Percentiles rank a stretch among this genome's conserved stretches.
Conservation (phyloP, 2,797 vertebrate species). For the Rhinoraja longicauda region DNA sequence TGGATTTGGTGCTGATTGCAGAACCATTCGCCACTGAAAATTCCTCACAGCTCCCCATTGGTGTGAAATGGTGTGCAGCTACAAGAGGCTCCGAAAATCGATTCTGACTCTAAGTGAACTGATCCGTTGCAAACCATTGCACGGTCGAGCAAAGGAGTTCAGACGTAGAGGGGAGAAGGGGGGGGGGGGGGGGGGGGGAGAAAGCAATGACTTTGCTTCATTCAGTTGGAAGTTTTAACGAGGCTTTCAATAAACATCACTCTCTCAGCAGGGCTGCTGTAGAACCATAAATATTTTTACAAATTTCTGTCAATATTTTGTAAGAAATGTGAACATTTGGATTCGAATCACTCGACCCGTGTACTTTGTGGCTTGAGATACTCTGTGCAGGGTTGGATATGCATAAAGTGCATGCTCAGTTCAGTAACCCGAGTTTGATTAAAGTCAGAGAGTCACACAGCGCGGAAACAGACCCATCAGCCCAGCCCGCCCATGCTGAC, state of each 20-base stretch:
- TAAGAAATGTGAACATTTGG: not conserved
- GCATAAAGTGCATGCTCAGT: not conserved
- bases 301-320: not conserved
- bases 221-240: not conserved
- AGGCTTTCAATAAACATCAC: not conserved
- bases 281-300: not conserved
- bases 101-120: not conserved
- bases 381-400: not conserved
- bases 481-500: too few species aligned
- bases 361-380: not conserved
- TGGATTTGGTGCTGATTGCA: not conserved
- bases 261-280: not conserved
- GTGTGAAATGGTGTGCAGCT: not conserved
- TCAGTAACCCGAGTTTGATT: slow-evolving; percentile 23
- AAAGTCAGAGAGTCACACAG: too few species aligned
- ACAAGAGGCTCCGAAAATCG: not conserved
- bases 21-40: not conserved
- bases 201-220: not conserved
- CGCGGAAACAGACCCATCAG: too few species aligned
- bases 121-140: too few species aligned
- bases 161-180: not conserved
- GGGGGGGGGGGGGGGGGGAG: not conserved
- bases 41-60: not conserved
- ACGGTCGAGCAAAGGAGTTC: not conserved
- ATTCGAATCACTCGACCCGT: not conserved